Evolutionary conservation across 2,113 vertebrate genomes (phyloP).

Genomic region (Lepus timidus): DNA sequence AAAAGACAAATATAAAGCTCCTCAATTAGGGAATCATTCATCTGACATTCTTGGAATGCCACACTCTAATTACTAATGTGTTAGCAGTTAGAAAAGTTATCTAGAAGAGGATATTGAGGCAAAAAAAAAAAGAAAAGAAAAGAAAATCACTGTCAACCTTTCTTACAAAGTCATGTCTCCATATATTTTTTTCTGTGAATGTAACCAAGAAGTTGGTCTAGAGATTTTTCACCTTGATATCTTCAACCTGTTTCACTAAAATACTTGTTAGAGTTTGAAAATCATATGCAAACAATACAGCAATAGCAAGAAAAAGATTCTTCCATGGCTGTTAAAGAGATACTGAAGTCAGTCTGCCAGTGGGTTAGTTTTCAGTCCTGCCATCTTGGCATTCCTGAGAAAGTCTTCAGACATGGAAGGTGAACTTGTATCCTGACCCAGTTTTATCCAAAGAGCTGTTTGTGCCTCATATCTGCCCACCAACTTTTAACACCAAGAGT

Average conservation of each 20-base stretch:
- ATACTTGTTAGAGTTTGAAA: neutral
- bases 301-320: neutral
- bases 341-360: conserved; percentile 7
- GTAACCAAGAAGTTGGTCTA: conserved; percentile 54
- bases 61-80: conserved; percentile 77
- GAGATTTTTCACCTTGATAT: conserved; percentile 52
- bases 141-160: conserved; percentile 52
- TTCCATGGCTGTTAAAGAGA: conserved; percentile 26
- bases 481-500: neutral
- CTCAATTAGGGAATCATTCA: conserved; percentile 72
- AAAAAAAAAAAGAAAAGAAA: neutral
- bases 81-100: conserved; percentile 69
- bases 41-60: conserved; percentile 73
- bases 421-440: neutral
- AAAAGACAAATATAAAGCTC: conserved; percentile 79
- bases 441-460: conserved; percentile 31
- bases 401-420: neutral
- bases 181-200: conserved; percentile 40
- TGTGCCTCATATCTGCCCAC: neutral
- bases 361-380: neutral
- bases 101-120: conserved; percentile 41
- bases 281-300: neutral
- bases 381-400: neutral
- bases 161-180: conserved; percentile 58
- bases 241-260: conserved; percentile 21